These are phyloP conservation scores for Pocillopora damicornis DNA, from an alignment of 64 coral and sea anemone genomes.

Conservation along the genomic window DNA sequence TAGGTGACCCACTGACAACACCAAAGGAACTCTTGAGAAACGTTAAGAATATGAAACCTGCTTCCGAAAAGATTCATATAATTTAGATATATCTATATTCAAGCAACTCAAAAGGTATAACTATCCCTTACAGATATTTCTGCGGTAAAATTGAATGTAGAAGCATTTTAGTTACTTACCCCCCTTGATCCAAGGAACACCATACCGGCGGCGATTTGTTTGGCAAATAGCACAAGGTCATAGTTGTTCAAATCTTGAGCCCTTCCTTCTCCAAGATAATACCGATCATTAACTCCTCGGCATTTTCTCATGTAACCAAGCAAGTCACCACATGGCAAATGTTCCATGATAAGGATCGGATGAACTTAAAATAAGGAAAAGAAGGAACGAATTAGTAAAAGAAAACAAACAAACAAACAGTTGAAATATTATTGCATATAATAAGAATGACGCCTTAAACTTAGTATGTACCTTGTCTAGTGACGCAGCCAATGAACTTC, in stretches of 20 bases:
- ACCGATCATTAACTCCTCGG: conserved; percentile 6
- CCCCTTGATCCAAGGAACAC: conserved; percentile 10
- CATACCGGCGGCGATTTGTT: conserved; percentile 18
- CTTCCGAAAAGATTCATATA: too few species aligned
- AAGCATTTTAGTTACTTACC: background rate
- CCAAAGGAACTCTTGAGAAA: too few species aligned
- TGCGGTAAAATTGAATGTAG: background rate
- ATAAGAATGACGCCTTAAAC: background rate
- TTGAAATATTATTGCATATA: background rate
- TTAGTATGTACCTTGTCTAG: background rate
- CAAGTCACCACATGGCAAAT: background rate
- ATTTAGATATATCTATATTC: too few species aligned
- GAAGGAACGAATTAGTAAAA: background rate
- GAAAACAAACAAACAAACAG: too few species aligned
- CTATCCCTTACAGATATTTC: background rate
- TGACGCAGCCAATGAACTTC: background rate
- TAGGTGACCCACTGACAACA: too few species aligned
- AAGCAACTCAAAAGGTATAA: background rate
- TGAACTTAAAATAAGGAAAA: background rate
- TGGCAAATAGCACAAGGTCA: conserved; percentile 9
- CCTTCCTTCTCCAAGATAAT: conserved; percentile 3
- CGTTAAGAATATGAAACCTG: too few species aligned
- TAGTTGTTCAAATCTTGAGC: background rate
- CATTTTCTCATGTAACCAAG: conserved; percentile 21
- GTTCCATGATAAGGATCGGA: background rate